phyloP scores from a whole-genome alignment of 1,140 invertebrate genomes.

The Globodera rostochiensis region DNA sequence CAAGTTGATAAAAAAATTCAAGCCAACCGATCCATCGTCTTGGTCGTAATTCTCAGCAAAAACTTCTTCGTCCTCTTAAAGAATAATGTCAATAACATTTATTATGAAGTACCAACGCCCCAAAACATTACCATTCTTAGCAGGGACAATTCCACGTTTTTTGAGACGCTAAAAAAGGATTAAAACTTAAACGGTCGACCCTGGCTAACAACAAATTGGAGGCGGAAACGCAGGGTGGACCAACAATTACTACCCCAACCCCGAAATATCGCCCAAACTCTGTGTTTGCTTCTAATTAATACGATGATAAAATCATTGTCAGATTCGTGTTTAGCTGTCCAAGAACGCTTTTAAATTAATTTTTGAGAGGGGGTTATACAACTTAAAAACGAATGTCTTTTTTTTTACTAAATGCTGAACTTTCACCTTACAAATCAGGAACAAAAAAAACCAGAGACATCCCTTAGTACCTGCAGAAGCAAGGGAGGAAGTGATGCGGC shows the following conservation, averaged over 20 bases:
- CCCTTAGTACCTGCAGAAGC: conserved; percentile 5
- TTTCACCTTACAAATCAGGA: not conserved
- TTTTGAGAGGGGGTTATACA: no score
- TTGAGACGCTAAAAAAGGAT: conserved; percentile 11
- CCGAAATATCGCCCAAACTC: no score
- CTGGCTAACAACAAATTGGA: not conserved
- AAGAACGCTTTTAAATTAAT: no score
- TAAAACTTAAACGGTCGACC: no score
- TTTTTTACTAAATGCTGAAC: no score
- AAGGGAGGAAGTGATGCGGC: conserved; percentile 11
- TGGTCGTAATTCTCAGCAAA: conserved; percentile 84
- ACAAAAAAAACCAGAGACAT: no score
- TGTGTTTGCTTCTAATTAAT: not conserved
- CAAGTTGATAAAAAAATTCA: not conserved
- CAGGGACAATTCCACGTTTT: conserved; percentile 7
- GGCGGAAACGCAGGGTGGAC: not conserved
- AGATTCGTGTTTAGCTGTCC: no score
- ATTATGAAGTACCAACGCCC: not conserved
- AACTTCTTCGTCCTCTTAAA: conserved; percentile 74
- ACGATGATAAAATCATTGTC: not conserved
- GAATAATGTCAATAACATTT: not conserved
- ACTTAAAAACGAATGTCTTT: no score
- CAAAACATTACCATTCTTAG: conserved; percentile 5
- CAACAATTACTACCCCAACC: no score
- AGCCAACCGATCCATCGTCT: conserved; percentile 38